phyloP scores from a whole-genome alignment of 2,888 invertebrate genomes.

The Pristionchus arcanus region DNA sequence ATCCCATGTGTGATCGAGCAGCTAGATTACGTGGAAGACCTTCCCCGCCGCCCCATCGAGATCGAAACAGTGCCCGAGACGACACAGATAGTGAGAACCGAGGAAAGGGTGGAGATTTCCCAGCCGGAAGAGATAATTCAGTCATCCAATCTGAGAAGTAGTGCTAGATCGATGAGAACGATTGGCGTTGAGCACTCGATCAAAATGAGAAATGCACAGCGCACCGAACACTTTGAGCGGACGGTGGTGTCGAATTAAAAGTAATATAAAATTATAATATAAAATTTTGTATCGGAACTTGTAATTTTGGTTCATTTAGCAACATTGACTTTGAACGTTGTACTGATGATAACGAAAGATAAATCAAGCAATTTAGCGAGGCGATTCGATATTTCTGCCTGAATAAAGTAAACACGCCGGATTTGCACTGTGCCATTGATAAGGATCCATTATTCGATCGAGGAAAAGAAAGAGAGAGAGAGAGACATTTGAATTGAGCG shows the following conservation, averaged over 20 bases:
- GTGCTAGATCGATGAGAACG: not conserved
- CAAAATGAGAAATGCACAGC: not conserved
- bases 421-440: constrained; percentile 6
- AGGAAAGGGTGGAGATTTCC: not conserved
- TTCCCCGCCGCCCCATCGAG: not conserved
- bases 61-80: not conserved
- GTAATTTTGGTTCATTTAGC: no score
- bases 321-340: no score
- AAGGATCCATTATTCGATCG: not conserved
- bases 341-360: not conserved
- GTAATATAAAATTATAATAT: not conserved
- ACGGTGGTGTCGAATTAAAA: not conserved
- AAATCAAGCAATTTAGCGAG: not conserved
- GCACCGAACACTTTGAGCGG: not conserved
- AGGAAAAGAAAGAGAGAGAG: no score
- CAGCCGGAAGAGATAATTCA: not conserved
- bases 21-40: not conserved
- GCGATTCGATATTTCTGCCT: not conserved
- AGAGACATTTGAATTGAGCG: not conserved
- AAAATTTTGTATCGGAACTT: no score
- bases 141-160: not conserved
- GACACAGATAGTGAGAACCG: not conserved
- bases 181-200: not conserved
- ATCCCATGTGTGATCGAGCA: not conserved
- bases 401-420: not conserved